Conservation (phyloP, 2,113 vertebrate species). For the Pelobates fuscus region DNA sequence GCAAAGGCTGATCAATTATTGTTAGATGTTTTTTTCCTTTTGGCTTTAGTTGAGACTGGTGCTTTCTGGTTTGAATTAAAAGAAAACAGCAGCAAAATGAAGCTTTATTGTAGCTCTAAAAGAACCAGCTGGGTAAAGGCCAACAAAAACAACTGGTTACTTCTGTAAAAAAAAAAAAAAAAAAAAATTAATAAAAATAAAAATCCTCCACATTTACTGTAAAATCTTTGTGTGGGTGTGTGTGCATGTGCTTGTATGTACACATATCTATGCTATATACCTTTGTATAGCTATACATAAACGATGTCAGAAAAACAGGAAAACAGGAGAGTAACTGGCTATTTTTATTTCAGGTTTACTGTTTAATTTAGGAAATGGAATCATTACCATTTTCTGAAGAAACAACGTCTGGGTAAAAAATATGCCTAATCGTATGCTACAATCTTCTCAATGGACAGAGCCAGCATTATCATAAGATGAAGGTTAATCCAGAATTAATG, state of each 20-base stretch:
- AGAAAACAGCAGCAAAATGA: conserved; percentile 62
- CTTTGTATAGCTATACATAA: neutral
- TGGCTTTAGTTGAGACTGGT: conserved; percentile 21
- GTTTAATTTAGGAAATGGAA: conserved; percentile 40
- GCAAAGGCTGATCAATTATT: conserved; percentile 26
- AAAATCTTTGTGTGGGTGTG: conserved; percentile 30
- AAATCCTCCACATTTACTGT: conserved; percentile 43
- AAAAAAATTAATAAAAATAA: conserved; percentile 43
- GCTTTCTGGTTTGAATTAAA: conserved; percentile 75
- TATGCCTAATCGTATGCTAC: too few relatives aligned
- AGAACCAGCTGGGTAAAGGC: conserved; percentile 52
- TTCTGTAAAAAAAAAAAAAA: conserved; percentile 45
- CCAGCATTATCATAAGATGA: too few relatives aligned
- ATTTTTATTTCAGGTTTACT: conserved; percentile 18
- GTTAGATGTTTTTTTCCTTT: conserved; percentile 19
- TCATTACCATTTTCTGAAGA: conserved; percentile 34
- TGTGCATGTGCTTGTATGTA: too few relatives aligned
- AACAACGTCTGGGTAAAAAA: too few relatives aligned
- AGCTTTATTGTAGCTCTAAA: conserved; percentile 56
- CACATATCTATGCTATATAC: conserved; percentile 9
- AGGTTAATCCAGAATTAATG: too few relatives aligned
- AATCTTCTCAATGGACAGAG: too few relatives aligned
- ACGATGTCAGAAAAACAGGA: neutral
- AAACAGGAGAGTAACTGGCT: neutral
- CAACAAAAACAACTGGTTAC: conserved; percentile 59